Base-by-base conservation (phyloP, 2,888 invertebrate species). In the Colletes collaris region DNA sequence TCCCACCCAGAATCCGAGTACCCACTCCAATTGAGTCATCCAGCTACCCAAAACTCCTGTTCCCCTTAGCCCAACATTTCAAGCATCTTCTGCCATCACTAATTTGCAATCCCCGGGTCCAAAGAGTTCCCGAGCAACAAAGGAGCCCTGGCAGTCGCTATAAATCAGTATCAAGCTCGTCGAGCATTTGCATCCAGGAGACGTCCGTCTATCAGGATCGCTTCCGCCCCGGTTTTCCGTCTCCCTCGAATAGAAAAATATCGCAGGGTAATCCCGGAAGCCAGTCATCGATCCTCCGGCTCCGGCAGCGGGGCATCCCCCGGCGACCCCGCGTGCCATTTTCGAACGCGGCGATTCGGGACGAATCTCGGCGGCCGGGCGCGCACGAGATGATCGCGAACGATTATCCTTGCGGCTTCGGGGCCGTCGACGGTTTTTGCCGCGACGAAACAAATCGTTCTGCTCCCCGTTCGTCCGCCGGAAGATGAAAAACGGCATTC, bases 401-500 rank as follows among this genome's bases (percentile, higher is more conserved):
- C 69, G 74, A 75, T 70, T 76, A 72, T 81, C 76, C 65, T 64
- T 76, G 67, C 80, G 79, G 72, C 82, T 70, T 27, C 78, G 76
- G 73, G 71, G 59, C 65, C 74, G 85, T 76, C 72, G 69, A 72
- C 55, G 73, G 62, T 76, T 83, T 81, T 81, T 69, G 55, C 82
- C 6, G 53, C 75, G 70, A n/a, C 68, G 79, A 79, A 79, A 86
- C 85, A 79, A 85, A 86, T 85, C 70, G 86, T 77, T 64, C 65
- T 58, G 74, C 67, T 56, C 49, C 56, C 49, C 35, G 35, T 13
- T 67, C 35, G 27, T 56, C 56, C 49, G 11, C 7, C 35, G 35
- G 11, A 8, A 56, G 58, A 79, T 81, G 88, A 87, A 85, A 87
- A 87, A 86, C 81, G 69, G 77, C 75, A 76, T 78, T 87, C 76